These are phyloP conservation scores for Hycleus phaleratus DNA, from an alignment of 1,140 invertebrate genomes.

Conservation along the genomic window DNA sequence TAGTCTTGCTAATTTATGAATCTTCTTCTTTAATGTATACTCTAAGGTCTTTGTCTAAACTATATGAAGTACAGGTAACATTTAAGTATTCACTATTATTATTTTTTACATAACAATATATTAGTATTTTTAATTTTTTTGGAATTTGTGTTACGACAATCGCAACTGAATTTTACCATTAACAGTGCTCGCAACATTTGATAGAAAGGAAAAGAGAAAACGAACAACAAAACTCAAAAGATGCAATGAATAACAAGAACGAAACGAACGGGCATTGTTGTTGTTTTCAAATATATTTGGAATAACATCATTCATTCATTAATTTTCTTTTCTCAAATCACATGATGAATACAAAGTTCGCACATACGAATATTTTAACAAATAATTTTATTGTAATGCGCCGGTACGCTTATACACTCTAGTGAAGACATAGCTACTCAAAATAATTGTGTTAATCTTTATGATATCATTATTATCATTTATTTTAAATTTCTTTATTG, in stretches of 20 bases:
- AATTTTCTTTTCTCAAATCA: constrained; percentile 5
- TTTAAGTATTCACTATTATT: constrained; percentile 30
- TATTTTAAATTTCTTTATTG: too few species aligned
- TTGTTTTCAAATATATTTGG: constrained; percentile 17
- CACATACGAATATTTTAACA: not conserved
- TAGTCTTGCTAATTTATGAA: too few species aligned
- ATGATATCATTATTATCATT: too few species aligned
- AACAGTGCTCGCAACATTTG: constrained; percentile 14
- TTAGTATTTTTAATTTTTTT: constrained; percentile 26
- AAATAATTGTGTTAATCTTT: not conserved
- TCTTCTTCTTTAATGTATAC: not conserved
- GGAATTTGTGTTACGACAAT: constrained; percentile 6
- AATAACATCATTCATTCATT: constrained; percentile 14
- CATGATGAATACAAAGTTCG: constrained; percentile 16
- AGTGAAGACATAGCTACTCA: not conserved
- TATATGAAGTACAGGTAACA: constrained; percentile 41
- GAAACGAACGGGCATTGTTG: not conserved
- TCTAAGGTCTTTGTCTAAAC: not conserved
- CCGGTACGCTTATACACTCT: not conserved
- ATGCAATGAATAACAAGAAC: not conserved
- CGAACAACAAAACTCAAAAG: constrained; percentile 15
- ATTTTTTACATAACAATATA: constrained; percentile 37
- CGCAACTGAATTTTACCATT: constrained; percentile 6
- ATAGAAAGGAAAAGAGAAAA: not conserved
- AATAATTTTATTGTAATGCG: constrained; percentile 13